A percentile compares a stretch with the other conserved stretches of the same genome.
phyloP scores from a whole-genome alignment of 2,888 invertebrate species.

The Chymomyza procnemis region DNA sequence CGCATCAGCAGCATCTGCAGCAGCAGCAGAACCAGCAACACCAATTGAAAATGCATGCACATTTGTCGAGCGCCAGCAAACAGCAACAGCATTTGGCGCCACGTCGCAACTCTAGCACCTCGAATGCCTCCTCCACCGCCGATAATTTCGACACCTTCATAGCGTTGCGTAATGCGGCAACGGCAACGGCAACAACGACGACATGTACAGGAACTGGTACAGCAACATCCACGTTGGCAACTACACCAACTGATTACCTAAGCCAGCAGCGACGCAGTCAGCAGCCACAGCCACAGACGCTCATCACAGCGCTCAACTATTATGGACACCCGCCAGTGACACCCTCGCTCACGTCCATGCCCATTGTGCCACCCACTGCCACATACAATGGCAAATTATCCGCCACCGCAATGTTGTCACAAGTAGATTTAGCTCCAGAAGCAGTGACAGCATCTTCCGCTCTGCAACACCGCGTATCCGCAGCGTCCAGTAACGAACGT shows the following conservation, averaged over 20 bases:
- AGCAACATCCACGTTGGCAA: conserved; percentile 12
- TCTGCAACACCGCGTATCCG: conserved; percentile 22
- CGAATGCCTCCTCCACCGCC: conserved; percentile 73
- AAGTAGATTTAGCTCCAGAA: conserved; percentile 59
- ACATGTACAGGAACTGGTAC: conserved; percentile 2
- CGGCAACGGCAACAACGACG: conserved; percentile 34
- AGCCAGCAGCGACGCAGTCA: conserved; percentile 39
- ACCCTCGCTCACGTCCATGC: conserved; percentile 17
- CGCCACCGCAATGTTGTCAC: conserved; percentile 68
- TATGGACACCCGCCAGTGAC: conserved; percentile 54
- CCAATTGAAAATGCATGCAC: conserved; percentile 34
- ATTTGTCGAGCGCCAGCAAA: neutral
- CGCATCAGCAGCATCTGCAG: conserved; percentile 56
- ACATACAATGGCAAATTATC: conserved; percentile 66
- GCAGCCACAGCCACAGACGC: conserved; percentile 29
- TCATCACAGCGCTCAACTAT: conserved; percentile 67
- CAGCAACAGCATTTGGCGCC: conserved; percentile 46
- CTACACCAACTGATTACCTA: conserved; percentile 22
- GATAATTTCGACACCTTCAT: conserved; percentile 77
- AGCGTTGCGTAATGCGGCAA: conserved; percentile 60
- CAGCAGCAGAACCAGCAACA: too few species aligned
- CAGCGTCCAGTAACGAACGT: conserved; percentile 46
- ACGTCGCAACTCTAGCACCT: conserved; percentile 73
- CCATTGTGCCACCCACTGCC: conserved; percentile 20
- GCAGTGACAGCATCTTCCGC: conserved; percentile 33